A percentile compares a stretch with the other conserved stretches of the same genome.
Conservation (phyloP, 1,140 invertebrate genomes). For the Rhagoletis pomonella region DNA sequence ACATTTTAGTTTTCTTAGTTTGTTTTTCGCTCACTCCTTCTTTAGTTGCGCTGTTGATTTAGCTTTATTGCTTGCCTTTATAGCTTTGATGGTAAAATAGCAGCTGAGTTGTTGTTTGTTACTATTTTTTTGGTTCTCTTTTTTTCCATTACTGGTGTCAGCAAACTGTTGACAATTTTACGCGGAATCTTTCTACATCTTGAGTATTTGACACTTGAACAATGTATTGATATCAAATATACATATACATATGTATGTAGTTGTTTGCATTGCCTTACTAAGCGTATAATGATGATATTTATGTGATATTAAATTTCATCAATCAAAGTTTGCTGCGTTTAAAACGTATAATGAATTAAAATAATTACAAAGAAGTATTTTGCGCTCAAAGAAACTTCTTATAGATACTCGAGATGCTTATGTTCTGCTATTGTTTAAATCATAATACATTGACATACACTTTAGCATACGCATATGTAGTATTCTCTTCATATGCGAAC, state of each 20-base stretch:
- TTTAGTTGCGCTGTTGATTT: neutral
- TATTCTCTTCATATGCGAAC: no score
- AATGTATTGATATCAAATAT: neutral
- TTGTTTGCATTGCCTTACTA: neutral
- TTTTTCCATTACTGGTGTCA: neutral
- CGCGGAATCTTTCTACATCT: neutral
- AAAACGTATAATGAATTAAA: no score
- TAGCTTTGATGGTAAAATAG: neutral
- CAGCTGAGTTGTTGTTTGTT: conserved; percentile 7
- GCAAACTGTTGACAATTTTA: neutral
- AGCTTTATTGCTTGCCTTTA: conserved; percentile 5
- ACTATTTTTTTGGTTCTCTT: no score
- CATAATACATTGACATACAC: no score
- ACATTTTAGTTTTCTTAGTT: neutral
- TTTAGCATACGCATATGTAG: no score
- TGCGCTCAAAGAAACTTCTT: no score
- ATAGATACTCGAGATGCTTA: no score
- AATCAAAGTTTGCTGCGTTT: neutral
- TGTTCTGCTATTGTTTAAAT: no score
- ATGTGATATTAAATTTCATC: conserved; percentile 44
- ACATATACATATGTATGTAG: no score
- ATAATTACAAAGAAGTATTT: no score
- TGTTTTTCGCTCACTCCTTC: neutral
- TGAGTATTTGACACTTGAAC: neutral
- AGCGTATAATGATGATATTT: neutral